A percentile compares a stretch with the other conserved stretches of the same genome.
Evolutionary conservation across 2,888 invertebrate genomes (phyloP).

Genomic region (Ormyrus nitidulus): DNA sequence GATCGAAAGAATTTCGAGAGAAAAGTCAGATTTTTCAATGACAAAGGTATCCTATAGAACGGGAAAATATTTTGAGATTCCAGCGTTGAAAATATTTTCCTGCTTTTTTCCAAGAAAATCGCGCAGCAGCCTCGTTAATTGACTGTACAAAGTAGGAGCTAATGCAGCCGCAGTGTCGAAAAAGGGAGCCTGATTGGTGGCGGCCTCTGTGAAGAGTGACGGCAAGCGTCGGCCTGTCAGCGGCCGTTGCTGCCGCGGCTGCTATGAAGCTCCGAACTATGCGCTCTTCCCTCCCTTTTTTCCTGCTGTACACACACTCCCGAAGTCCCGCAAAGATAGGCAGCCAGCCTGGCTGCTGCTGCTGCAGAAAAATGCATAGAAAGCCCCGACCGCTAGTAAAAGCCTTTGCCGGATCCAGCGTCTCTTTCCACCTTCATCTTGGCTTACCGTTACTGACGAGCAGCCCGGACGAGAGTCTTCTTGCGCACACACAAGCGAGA

Average conservation of each 20-base stretch:
- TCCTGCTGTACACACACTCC: background rate
- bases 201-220: conserved; percentile 60
- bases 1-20: too few relatives aligned
- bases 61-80: too few relatives aligned
- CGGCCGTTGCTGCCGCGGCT: background rate
- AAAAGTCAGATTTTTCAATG: too few relatives aligned
- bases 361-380: too few relatives aligned
- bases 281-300: background rate
- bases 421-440: conserved; percentile 6
- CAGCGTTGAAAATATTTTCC: too few relatives aligned
- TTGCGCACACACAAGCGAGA: background rate
- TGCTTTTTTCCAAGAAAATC: too few relatives aligned
- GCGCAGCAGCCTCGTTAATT: too few relatives aligned
- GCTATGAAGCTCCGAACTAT: background rate
- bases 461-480: background rate
- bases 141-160: background rate
- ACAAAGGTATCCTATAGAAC: too few relatives aligned
- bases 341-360: too few relatives aligned
- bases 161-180: background rate
- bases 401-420: too few relatives aligned
- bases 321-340: too few relatives aligned
- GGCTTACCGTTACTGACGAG: conserved; percentile 24
- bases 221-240: conserved; percentile 59
- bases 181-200: conserved; percentile 57
- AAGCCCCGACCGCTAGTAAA: too few relatives aligned